Evolutionary conservation across 2,113 vertebrate genomes (phyloP).

Genomic region (Centropus unirufus): DNA sequence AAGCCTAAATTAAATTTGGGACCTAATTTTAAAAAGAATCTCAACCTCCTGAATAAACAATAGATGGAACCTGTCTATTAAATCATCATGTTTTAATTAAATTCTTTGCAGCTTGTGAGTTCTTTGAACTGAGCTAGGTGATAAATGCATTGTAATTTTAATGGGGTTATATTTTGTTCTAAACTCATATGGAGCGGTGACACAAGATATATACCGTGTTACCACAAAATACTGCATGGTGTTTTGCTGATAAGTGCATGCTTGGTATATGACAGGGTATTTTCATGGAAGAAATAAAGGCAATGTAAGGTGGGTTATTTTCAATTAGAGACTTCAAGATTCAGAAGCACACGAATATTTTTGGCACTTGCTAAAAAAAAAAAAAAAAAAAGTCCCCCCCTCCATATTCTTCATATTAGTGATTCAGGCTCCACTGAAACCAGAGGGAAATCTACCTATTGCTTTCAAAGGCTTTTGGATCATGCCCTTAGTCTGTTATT

Average conservation of each 20-base stretch:
- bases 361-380: background rate
- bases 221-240: conserved; percentile 1
- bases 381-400: no score
- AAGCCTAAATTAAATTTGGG: conserved; percentile 74
- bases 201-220: conserved; percentile 16
- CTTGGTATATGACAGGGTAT: background rate
- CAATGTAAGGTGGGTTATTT: background rate
- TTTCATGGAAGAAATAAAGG: background rate
- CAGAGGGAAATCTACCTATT: background rate
- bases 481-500: background rate
- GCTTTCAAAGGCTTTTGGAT: background rate
- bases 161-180: conserved; percentile 69
- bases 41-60: conserved; percentile 74
- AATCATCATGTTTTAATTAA: conserved; percentile 84
- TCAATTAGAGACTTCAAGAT: background rate
- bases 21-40: conserved; percentile 72
- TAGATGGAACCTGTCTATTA: conserved; percentile 75
- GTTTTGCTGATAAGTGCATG: conserved; percentile 29
- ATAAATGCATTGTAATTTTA: conserved; percentile 74
- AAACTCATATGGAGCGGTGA: conserved; percentile 25
- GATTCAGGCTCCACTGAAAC: background rate
- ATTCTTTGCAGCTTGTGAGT: conserved; percentile 63
- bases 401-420: background rate
- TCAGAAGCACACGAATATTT: background rate
- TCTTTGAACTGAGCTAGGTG: conserved; percentile 64